phyloP scores from a whole-genome alignment of 2,797 vertebrate genomes.

The Knipowitschia caucasica region DNA sequence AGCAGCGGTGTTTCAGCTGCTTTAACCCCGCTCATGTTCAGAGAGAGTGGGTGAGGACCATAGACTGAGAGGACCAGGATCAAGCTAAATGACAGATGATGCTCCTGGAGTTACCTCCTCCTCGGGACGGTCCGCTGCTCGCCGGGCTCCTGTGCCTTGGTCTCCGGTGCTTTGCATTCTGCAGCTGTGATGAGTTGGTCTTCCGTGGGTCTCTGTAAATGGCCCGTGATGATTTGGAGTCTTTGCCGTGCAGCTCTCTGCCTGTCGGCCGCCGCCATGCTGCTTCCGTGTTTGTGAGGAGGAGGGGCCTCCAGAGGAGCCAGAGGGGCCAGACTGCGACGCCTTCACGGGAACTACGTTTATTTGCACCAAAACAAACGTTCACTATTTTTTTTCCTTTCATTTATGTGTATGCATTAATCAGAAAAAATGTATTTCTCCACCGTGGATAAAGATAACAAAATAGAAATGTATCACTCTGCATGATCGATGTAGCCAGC shows the following conservation, averaged over 20 bases:
- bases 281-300: conserved; percentile 81
- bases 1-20: no score
- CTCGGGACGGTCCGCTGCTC: conserved; percentile 67
- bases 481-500: no score
- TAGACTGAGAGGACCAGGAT: no score
- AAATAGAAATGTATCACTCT: no score
- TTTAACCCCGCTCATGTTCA: not conserved
- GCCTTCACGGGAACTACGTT: conserved; percentile 22
- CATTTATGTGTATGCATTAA: no score
- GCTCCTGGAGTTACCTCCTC: conserved; percentile 71
- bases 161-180: conserved; percentile 69
- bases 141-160: conserved; percentile 29
- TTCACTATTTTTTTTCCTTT: no score
- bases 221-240: conserved; percentile 73
- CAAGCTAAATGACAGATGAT: conserved; percentile 23
- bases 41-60: conserved; percentile 11
- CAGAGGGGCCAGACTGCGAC: conserved; percentile 59
- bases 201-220: conserved; percentile 57
- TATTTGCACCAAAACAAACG: not conserved
- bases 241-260: conserved; percentile 71
- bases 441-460: no score
- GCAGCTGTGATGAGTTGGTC: conserved; percentile 45
- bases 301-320: conserved; percentile 46
- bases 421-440: no score
- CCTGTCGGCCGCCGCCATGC: conserved; percentile 81